Evolutionary conservation across 1,140 invertebrate genomes (phyloP), one percentile per base, ranked within the genome.

Genomic region (Leguminivora glycinivorella): DNA sequence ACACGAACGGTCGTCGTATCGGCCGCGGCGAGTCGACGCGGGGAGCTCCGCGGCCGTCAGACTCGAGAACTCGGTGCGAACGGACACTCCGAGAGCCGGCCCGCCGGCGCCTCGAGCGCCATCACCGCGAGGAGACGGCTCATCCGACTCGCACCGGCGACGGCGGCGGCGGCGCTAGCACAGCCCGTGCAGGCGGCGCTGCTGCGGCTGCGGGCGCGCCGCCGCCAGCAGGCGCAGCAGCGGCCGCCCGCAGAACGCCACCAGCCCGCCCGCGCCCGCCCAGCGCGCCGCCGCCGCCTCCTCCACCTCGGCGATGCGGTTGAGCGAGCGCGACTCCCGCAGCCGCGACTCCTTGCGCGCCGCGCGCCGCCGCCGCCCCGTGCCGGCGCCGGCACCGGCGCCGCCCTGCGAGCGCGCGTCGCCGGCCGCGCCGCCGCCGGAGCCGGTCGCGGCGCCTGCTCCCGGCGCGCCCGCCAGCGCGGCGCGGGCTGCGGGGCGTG

Each of bases 281-380:
- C 31, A 56, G 9, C 66, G 68, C 25, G 80, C 77, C 71, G 34
- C 68, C 67, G 67, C 75, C 71, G 58, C 69, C 69, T 95, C 95
- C 78, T 95, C 95, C 14, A 95, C 95, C 86, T 96, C 95, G 7
- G 95, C 95, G 25, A 96, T 96, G 25, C 95, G 92, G 83, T 96
- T 96, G 25, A 96, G 82, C 4, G 95, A 96, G 79, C 96, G 95
- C 77, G 95, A 95, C 86, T 96, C 95, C 4, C 95, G 89, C 9
- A 96, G 84, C 4, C 95, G 90, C 0, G 94, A 95, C 75, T 95
- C 94, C 73, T 94, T 88, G 68, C 94, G 83, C 26, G 93, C 93
- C 1, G 92, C 89, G 68, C 94, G 92, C 82, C 93, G 92, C 60
- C 92, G 83, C 6, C 92, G 85, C 84, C 17, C 92, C 75, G 80